These are phyloP conservation scores for Nothobranchius furzeri DNA, from an alignment of 2,113 vertebrate species.

Conservation along the genomic window DNA sequence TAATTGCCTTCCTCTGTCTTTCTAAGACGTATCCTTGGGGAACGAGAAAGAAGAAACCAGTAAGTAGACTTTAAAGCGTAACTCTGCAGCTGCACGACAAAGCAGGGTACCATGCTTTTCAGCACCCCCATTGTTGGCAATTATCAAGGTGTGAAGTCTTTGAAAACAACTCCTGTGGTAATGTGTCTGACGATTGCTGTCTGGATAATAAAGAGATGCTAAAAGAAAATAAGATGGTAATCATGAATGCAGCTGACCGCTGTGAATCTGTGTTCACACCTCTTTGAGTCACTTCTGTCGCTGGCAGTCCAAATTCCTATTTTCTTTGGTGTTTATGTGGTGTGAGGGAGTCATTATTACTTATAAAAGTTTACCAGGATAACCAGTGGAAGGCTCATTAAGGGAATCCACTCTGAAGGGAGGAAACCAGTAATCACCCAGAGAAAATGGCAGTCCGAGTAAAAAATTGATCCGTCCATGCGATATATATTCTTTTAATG, in stretches of 20 bases:
- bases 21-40: conserved; percentile 60
- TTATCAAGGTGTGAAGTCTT: conserved; percentile 81
- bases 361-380: conserved; percentile 41
- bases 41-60: conserved; percentile 59
- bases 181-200: conserved; percentile 69
- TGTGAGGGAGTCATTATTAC: conserved; percentile 32
- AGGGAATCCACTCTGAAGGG: conserved; percentile 3
- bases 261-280: conserved; percentile 55
- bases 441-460: too few species aligned
- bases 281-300: conserved; percentile 56
- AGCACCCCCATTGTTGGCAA: conserved; percentile 69
- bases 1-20: conserved; percentile 55
- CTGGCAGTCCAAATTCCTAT: conserved; percentile 48
- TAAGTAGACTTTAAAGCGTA: conserved; percentile 60
- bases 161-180: conserved; percentile 80
- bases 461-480: too few species aligned
- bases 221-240: conserved; percentile 66
- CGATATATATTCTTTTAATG: not conserved
- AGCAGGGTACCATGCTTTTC: conserved; percentile 73
- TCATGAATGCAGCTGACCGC: conserved; percentile 67
- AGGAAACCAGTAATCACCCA: too few species aligned
- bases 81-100: conserved; percentile 77
- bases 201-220: conserved; percentile 63
- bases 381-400: conserved; percentile 17
- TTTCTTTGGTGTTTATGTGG: conserved; percentile 20